Evolutionary conservation across 2,113 vertebrate species (phyloP).

Genomic region (Callipepla squamata): DNA sequence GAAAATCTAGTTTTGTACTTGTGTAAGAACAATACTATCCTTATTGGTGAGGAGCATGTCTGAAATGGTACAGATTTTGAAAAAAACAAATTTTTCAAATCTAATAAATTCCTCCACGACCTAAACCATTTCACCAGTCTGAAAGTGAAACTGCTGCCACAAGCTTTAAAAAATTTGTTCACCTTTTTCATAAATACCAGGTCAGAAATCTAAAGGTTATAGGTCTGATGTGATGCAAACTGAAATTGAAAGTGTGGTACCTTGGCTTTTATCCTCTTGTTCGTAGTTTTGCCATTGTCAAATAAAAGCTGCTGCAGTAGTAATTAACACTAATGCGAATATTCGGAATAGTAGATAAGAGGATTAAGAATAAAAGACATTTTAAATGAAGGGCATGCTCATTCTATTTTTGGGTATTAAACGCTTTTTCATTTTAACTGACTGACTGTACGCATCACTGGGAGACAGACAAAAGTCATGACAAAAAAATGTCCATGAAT

Average conservation of each 20-base stretch:
- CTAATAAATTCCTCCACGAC: neutral
- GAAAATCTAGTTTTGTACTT: neutral
- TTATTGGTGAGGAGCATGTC: neutral
- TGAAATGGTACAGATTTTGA: neutral
- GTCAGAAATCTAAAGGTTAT: neutral
- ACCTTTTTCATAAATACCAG: neutral
- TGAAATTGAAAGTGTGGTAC: neutral
- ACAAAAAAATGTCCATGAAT: neutral
- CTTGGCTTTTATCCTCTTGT: neutral
- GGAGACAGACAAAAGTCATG: neutral
- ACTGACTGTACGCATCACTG: neutral
- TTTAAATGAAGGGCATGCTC: neutral
- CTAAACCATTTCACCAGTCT: neutral
- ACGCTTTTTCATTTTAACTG: neutral
- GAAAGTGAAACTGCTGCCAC: neutral
- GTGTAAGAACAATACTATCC: neutral
- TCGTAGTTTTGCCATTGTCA: neutral
- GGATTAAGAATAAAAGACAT: neutral
- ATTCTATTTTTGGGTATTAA: neutral
- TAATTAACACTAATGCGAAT: slow-evolving; percentile 9
- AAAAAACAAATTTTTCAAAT: neutral
- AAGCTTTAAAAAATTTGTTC: neutral
- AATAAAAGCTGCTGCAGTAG: neutral
- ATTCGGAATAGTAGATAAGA: neutral
- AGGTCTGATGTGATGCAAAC: neutral